Base-by-base conservation (phyloP, 2,888 invertebrate species). In the Epiblema foenella region DNA sequence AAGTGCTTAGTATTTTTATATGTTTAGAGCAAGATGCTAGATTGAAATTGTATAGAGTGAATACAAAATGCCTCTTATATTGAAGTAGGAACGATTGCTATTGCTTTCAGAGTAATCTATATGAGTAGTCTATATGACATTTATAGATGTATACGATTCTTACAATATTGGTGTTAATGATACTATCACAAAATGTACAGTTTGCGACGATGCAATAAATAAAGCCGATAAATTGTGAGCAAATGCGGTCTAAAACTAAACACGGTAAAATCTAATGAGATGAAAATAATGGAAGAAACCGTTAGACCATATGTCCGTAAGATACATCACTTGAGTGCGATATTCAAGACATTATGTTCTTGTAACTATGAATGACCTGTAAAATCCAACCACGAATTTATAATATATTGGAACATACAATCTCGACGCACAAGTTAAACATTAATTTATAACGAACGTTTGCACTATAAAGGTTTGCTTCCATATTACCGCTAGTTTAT, bases 31-130 rank as follows among this genome's bases (percentile, higher is more conserved):
- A 29, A 29, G 17, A 10, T 37, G 15, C 7, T 37, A 51, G 3
- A 51, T 12, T 24, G 42, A 24, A 42, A 33, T n/a, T 62, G 7
- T n/a, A 4, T 12, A 54, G 17, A 66, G 17, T 17, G 42, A 66
- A 18, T 63, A 37, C 52, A 33, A 46, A 66, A 66, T 46, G 56
- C 56, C 3, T 18, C 65, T 66, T 64, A 64, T 57, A 57, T 58
- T 54, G 51, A 39, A 29, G 52, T 70, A 75, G 74, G 72, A 75
- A 74, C 73, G 54, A 62, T 72, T 18, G n/a, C 72, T 74, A 76
- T 75, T 76, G 75, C 71, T 75, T 75, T 69, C 52, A 18, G 66
- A 58, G 59, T 72, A 62, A 64, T 62, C 46, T 46, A 68, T 62
- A 62, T 72, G 69, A 75, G 70, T 11, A 57, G 56, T 69, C 54